Evolutionary conservation across 2,113 vertebrate species (phyloP).

Genomic region (Carollia perspicillata): DNA sequence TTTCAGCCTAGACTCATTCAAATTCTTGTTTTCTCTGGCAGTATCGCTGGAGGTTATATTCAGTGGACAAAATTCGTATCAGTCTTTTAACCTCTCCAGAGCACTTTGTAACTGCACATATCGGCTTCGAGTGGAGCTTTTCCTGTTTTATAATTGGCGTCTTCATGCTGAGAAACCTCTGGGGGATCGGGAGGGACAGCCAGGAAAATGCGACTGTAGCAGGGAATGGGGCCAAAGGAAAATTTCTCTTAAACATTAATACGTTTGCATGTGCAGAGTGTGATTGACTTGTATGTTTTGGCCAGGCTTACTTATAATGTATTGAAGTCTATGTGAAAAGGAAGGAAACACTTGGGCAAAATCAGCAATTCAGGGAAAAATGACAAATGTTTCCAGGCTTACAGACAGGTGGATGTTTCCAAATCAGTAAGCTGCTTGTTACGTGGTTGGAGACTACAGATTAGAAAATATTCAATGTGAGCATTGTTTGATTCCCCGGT

Average conservation of each 20-base stretch:
- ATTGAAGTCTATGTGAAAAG: neutral
- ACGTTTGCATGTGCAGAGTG: neutral
- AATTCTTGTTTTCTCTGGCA: constrained; percentile 64
- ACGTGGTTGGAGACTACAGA: neutral
- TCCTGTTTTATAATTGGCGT: constrained; percentile 37
- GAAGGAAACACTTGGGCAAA: neutral
- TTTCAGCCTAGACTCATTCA: constrained; percentile 50
- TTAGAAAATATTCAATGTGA: neutral
- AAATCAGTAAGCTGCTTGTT: neutral
- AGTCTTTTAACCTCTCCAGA: constrained; percentile 52
- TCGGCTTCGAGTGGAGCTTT: neutral
- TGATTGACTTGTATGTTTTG: neutral
- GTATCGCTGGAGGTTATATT: constrained; percentile 46
- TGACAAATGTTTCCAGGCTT: neutral
- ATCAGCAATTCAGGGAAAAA: neutral
- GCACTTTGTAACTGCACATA: neutral
- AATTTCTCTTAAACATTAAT: neutral
- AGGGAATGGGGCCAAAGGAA: neutral
- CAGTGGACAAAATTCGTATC: constrained; percentile 42
- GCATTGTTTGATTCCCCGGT: neutral
- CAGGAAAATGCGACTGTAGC: neutral
- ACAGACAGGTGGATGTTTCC: neutral
- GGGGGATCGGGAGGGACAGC: neutral
- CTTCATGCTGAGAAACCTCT: neutral
- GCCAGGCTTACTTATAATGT: neutral